Percentiles rank a stretch among this genome's conserved stretches.
Evolutionary conservation across 2,113 vertebrate species (phyloP).

Genomic region (Neofelis nebulosa): DNA sequence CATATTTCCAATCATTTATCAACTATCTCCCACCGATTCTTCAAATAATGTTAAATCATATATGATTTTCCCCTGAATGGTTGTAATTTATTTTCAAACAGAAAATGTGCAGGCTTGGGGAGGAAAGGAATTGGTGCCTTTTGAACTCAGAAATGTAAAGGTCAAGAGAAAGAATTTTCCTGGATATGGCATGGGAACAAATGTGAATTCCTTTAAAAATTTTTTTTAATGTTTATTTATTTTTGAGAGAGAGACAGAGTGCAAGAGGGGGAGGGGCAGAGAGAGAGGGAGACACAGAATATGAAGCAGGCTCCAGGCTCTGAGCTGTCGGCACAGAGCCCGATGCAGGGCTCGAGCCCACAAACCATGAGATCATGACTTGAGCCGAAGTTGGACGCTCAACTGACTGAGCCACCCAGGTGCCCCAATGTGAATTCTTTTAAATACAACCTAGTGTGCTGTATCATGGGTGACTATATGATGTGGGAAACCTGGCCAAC

Average conservation of each 20-base stretch:
- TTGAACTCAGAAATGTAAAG: neutral
- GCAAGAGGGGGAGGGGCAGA: too few species aligned
- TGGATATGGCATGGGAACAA: neutral
- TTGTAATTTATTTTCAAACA: neutral
- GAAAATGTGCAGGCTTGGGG: neutral
- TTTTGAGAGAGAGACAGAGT: too few species aligned
- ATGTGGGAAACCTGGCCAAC: neutral
- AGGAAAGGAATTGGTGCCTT: neutral
- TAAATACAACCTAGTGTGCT: neutral
- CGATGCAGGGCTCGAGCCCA: too few species aligned
- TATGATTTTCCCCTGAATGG: neutral
- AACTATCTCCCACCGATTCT: neutral
- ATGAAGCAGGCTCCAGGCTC: fast-evolving
- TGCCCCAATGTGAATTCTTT: too few species aligned
- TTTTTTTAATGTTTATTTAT: too few species aligned
- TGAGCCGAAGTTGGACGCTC: too few species aligned
- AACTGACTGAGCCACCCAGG: too few species aligned
- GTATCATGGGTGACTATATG: neutral
- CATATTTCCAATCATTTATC: neutral
- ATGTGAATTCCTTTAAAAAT: neutral
- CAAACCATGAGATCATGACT: too few species aligned
- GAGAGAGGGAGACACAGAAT: too few species aligned
- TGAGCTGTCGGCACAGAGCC: too few species aligned
- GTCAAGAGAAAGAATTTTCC: neutral
- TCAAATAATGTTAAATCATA: neutral